Evolutionary conservation across 2,888 invertebrate genomes (phyloP).

Genomic region (Thalpophila matura): DNA sequence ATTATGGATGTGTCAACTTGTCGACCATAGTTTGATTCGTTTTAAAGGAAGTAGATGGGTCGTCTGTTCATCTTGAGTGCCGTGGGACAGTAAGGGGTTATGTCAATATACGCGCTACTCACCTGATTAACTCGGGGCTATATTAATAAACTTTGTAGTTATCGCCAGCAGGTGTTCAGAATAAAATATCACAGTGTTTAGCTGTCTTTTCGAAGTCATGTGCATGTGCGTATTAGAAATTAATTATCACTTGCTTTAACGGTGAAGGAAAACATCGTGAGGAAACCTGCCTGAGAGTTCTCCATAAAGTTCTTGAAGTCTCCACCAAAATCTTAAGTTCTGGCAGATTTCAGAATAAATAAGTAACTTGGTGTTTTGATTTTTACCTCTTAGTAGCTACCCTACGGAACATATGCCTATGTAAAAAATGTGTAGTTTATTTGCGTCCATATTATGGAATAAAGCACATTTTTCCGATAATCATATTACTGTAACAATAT

Average conservation of each 20-base stretch:
- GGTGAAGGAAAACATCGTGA: too few species aligned
- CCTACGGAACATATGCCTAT: too few species aligned
- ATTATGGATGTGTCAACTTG: neutral
- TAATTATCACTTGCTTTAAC: too few species aligned
- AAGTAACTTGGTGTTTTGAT: too few species aligned
- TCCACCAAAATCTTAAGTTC: too few species aligned
- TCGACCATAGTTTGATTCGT: conserved; percentile 6
- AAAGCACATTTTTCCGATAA: neutral
- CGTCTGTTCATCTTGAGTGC: conserved; percentile 17
- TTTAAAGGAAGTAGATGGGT: conserved; percentile 32
- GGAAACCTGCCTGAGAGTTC: too few species aligned
- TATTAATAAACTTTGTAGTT: neutral
- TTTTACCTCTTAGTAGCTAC: too few species aligned
- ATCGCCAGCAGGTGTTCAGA: neutral
- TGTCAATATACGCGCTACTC: conserved; percentile 1
- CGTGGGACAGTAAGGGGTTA: conserved; percentile 29
- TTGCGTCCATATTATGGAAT: neutral
- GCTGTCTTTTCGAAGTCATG: too few species aligned
- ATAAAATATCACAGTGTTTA: neutral
- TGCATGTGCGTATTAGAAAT: too few species aligned
- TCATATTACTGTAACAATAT: neutral
- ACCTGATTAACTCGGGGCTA: neutral
- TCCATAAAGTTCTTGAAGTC: too few species aligned
- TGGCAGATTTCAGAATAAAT: too few species aligned
- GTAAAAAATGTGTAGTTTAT: too few species aligned